Evolutionary conservation across 1,140 invertebrate species (phyloP), one percentile per base, ranked within the genome.

Genomic region (Eriocheir sinensis): DNA sequence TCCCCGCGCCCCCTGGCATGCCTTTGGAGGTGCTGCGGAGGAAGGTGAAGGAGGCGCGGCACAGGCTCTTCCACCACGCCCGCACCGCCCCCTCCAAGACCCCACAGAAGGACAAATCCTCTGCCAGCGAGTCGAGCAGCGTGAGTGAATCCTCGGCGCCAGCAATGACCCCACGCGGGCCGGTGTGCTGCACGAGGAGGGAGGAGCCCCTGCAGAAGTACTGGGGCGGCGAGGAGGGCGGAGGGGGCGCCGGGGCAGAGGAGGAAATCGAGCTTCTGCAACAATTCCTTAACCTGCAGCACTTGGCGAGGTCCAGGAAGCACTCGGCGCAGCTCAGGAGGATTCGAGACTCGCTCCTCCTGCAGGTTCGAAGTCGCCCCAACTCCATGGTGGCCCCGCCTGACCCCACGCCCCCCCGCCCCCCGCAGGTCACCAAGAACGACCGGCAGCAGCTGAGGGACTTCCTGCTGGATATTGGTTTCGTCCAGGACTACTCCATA

Each of bases 221-320:
- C 86, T 92, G 94, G 91, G 38, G 90, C 0, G 91, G 91, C 9
- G 89, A 95, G 38, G 81, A 44, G n/a, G 53, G 86, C 30, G 80
- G 79, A 2, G 89, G 92, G n/a, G 32, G 34, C 17, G n/a, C 41
- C 4, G 85, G 40, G 8, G 72, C 15, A 60, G 89, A 90, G 40
- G 94, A 95, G 53, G 92, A 95, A 34, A 83, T 95, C 9, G 94
- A 95, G 30, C 95, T 95, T 21, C 92, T 95, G 6, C 91, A 93
- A 72, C 94, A 95, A 79, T 95, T 93, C 34, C 94, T 95, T 8
- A 95, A 81, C 79, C 94, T 95, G 21, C 95, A 95, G 53, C 95
- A 95, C 53, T 53, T 95, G 89, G 95, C 95, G 15, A 81, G 90
- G 6, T 91, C 95, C 0, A 41, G 95, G 27, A 93, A 93, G 27